phyloP scores from a whole-genome alignment of 2,797 vertebrate genomes.

The Xerus rutilus region DNA sequence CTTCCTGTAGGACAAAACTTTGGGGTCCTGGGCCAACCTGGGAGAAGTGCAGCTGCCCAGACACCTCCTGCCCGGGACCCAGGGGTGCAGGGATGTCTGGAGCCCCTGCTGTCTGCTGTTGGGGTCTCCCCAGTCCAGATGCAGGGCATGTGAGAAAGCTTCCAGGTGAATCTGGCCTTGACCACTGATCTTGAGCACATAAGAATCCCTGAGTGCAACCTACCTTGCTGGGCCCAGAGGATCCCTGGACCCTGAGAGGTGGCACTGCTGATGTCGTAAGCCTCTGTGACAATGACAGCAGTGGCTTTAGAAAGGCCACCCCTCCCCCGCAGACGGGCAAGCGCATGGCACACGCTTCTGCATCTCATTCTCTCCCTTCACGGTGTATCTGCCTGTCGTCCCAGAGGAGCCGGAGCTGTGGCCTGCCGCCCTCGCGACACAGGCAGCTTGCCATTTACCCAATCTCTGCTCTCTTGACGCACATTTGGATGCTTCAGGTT shows the following conservation, averaged over 20 bases:
- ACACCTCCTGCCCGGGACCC: not conserved
- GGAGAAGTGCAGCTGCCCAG: not conserved
- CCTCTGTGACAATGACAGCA: not conserved
- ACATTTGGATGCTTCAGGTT: not conserved
- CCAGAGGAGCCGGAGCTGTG: not conserved
- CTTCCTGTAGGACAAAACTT: not conserved
- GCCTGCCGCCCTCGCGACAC: not conserved
- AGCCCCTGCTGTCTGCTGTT: not conserved
- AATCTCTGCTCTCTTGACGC: not conserved
- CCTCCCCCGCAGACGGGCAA: not conserved
- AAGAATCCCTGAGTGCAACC: not conserved
- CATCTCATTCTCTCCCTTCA: not conserved
- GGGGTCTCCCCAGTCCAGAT: no score
- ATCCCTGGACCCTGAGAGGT: not conserved
- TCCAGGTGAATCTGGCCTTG: not conserved
- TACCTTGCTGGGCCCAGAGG: not conserved
- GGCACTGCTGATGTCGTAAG: not conserved
- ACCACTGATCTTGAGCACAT: not conserved
- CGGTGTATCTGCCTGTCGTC: not conserved
- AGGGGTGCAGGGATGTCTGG: not conserved
- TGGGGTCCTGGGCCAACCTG: not conserved
- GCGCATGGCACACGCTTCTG: not conserved
- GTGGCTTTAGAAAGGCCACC: not conserved
- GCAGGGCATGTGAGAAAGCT: not conserved
- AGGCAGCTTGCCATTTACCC: not conserved